phyloP scores from a whole-genome alignment of 2,888 invertebrate genomes.

The Odontocolon sp. region DNA sequence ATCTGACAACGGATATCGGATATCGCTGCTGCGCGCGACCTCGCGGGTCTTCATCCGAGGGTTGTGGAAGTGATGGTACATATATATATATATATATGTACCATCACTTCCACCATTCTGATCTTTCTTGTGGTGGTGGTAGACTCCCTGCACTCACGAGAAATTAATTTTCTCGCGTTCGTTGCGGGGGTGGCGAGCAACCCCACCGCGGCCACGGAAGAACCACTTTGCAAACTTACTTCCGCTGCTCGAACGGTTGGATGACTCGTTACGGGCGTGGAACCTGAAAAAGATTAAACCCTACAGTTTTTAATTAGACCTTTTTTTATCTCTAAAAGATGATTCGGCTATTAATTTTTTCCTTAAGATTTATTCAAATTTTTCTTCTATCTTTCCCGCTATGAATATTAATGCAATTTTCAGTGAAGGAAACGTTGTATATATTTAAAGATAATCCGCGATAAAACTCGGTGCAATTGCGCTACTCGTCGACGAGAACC shows the following conservation, averaged over 20 bases:
- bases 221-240: constrained; percentile 49
- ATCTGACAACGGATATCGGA: constrained; percentile 47
- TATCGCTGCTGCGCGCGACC: constrained; percentile 41
- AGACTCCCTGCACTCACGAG: constrained; percentile 32
- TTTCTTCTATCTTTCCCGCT: neutral
- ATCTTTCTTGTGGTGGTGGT: neutral
- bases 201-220: constrained; percentile 10
- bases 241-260: constrained; percentile 42
- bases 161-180: constrained; percentile 54
- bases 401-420: neutral
- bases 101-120: constrained; percentile 7
- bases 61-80: too few relatives aligned
- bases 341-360: constrained; percentile 4
- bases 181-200: neutral
- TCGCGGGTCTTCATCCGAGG: constrained; percentile 22
- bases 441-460: too few relatives aligned
- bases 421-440: too few relatives aligned
- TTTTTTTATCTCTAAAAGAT: constrained; percentile 8
- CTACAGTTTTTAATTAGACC: constrained; percentile 41
- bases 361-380: neutral
- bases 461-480: too few relatives aligned
- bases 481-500: too few relatives aligned
- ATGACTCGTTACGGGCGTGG: neutral
- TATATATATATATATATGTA: constrained; percentile 7
- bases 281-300: constrained; percentile 32